A percentile compares a stretch with the other conserved stretches of the same genome.
Conservation (phyloP, 2,888 invertebrate genomes). For the Heliconius ismenius region DNA sequence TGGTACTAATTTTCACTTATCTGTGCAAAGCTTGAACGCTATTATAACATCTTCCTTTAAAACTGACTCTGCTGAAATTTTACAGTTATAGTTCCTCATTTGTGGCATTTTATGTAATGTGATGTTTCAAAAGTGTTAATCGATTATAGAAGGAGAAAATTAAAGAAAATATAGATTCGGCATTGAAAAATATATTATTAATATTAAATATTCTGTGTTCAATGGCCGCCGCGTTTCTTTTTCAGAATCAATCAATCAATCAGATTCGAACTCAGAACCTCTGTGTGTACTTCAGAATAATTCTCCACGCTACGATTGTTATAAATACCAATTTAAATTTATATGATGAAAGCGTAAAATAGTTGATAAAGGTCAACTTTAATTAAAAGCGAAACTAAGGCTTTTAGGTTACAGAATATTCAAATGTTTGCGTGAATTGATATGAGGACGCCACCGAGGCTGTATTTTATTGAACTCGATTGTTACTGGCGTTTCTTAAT, state of each 20-base stretch:
- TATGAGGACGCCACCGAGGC: neutral
- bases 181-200: too few species aligned
- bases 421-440: neutral
- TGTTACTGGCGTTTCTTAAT: neutral
- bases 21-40: neutral
- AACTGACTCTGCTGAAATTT: too few species aligned
- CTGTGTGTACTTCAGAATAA: neutral
- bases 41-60: too few species aligned
- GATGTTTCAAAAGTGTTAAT: too few species aligned
- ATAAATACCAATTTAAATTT: neutral
- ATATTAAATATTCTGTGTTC: too few species aligned
- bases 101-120: too few species aligned
- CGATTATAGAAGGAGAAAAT: too few species aligned
- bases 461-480: neutral
- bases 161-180: too few species aligned
- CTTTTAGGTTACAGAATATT: neutral
- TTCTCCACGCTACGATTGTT: neutral
- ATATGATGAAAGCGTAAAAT: conserved; percentile 14
- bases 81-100: too few species aligned
- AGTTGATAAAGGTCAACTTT: conserved; percentile 7
- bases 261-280: neutral
- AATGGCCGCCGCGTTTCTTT: too few species aligned
- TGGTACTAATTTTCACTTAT: neutral
- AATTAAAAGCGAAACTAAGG: conserved; percentile 9
- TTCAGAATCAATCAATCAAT: too few species aligned